phyloP scores from a whole-genome alignment of 2,888 invertebrate genomes.

The Parelbella ahira region DNA sequence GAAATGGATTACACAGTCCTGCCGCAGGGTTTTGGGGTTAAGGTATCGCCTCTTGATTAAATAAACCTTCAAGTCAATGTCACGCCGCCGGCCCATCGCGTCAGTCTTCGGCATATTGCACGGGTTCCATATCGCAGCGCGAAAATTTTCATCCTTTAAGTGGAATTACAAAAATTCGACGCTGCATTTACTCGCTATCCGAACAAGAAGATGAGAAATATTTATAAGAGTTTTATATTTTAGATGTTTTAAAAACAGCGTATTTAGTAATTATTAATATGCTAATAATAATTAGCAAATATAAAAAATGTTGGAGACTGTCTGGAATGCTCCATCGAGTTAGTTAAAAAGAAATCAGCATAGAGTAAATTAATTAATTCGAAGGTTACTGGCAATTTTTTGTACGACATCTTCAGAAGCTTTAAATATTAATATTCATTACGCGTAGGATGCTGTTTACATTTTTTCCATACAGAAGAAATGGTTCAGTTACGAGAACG shows the following conservation, averaged over 20 bases:
- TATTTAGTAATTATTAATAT: no score
- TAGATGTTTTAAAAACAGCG: no score
- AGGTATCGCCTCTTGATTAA: slow-evolving; percentile 71
- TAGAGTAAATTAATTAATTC: slow-evolving; percentile 27
- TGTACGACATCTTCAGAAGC: slow-evolving; percentile 38
- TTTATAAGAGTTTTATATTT: no score
- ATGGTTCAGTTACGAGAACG: slow-evolving; percentile 35
- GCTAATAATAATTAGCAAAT: slow-evolving; percentile 11
- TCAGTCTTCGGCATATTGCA: slow-evolving; percentile 64
- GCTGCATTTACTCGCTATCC: slow-evolving; percentile 25
- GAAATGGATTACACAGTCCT: slow-evolving; percentile 50
- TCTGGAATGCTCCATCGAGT: slow-evolving; percentile 8
- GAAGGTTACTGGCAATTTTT: slow-evolving; percentile 36
- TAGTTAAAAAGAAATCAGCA: slow-evolving; percentile 22
- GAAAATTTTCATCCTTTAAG: slow-evolving; percentile 39
- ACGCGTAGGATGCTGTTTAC: slow-evolving; percentile 42
- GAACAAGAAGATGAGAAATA: background rate
- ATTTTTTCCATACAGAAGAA: slow-evolving; percentile 48
- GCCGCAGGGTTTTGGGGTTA: slow-evolving; percentile 46
- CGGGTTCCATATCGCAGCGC: slow-evolving; percentile 43
- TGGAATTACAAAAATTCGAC: slow-evolving; percentile 35
- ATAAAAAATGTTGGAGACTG: slow-evolving; percentile 6
- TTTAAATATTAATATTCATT: slow-evolving; percentile 57
- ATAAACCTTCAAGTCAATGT: slow-evolving; percentile 71
- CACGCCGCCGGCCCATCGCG: slow-evolving; percentile 58